Conservation (phyloP, 2,888 invertebrate genomes). For the Chalcis sispes region DNA sequence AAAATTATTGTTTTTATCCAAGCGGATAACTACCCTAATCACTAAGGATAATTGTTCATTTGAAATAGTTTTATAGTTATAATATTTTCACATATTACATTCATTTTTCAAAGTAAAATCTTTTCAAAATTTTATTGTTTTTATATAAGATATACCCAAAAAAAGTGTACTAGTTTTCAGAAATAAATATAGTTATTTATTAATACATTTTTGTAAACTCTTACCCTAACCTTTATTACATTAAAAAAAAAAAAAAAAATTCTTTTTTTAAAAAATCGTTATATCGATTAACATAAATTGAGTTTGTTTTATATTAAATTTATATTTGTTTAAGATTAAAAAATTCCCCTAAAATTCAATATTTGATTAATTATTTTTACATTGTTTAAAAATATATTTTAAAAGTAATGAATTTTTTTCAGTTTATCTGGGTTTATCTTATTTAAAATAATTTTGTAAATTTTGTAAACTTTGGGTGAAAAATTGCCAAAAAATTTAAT, state of each 20-base stretch:
- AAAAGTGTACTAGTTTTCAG: neutral
- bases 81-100: constrained; percentile 13
- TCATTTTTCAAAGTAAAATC: constrained; percentile 14
- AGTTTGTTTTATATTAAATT: no score
- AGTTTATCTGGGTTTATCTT: no score
- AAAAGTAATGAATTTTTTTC: constrained; percentile 4
- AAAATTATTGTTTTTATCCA: constrained; percentile 48
- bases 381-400: constrained; percentile 13
- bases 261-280: no score
- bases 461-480: no score
- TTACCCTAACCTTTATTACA: no score
- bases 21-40: constrained; percentile 50
- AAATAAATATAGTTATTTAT: neutral
- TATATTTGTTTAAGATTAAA: no score
- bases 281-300: no score
- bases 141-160: no score
- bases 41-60: constrained; percentile 52
- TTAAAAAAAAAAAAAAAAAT: no score
- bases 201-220: no score
- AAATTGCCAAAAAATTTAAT: constrained; percentile 9
- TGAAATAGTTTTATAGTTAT: constrained; percentile 41
- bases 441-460: no score
- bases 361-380: constrained; percentile 43
- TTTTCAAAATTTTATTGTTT: neutral
- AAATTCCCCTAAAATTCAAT: no score